phyloP scores from a whole-genome alignment of 2,113 vertebrate genomes.

The Scophthalmus maximus region DNA sequence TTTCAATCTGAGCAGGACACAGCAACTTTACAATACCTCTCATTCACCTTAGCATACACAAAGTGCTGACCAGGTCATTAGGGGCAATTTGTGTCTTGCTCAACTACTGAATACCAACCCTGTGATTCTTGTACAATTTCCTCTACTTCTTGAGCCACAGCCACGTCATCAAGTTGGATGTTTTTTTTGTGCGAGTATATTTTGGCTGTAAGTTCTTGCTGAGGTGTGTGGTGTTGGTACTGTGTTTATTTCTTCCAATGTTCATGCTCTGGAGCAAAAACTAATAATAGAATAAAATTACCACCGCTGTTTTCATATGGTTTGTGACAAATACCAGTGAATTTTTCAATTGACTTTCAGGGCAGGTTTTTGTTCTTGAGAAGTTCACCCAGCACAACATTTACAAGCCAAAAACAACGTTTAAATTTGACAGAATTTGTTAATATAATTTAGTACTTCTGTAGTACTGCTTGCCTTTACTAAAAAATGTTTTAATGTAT shows the following conservation, averaged over 20 bases:
- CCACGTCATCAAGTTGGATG: neutral
- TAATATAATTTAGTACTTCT: no score
- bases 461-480: no score
- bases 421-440: no score
- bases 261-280: neutral
- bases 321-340: neutral
- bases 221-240: neutral
- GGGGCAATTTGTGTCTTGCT: conserved; percentile 16
- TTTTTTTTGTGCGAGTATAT: neutral
- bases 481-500: no score
- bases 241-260: neutral
- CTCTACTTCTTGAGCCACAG: neutral
- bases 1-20: neutral
- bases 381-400: neutral
- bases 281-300: conserved; percentile 4
- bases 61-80: no score
- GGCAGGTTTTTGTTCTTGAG: neutral
- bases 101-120: neutral
- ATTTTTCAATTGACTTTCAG: conserved; percentile 1
- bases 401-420: neutral
- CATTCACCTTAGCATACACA: neutral
- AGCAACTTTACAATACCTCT: conserved; percentile 9
- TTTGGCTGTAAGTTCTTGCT: neutral
- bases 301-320: neutral
- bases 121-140: neutral